Percentiles rank a stretch among this genome's conserved stretches.
These are phyloP conservation scores for Drosophila mimica DNA, from an alignment of 2,888 invertebrate species.

Conservation along the genomic window DNA sequence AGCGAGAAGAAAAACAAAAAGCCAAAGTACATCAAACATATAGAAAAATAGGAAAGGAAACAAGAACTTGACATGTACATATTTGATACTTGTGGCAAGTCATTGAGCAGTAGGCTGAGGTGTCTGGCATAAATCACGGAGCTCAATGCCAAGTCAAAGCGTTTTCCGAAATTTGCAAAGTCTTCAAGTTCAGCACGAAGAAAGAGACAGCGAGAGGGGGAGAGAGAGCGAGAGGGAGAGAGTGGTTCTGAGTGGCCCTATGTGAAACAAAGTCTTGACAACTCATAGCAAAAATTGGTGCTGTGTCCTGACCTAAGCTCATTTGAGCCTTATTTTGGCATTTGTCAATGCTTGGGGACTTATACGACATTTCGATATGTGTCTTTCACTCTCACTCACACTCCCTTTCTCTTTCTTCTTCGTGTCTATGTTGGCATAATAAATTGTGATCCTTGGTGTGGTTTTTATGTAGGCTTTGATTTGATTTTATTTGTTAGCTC, in stretches of 20 bases:
- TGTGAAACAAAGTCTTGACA: conserved; percentile 51
- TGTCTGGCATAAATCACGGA: conserved; percentile 69
- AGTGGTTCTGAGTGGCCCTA: conserved; percentile 25
- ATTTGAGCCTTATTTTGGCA: conserved; percentile 79
- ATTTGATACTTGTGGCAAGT: conserved; percentile 47
- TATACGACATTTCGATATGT: conserved; percentile 62
- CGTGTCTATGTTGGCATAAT: conserved; percentile 47
- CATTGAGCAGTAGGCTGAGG: conserved; percentile 45
- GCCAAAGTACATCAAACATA: conserved; percentile 1
- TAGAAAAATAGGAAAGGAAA: conserved; percentile 6
- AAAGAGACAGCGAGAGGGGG: neutral
- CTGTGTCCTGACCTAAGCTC: conserved; percentile 61
- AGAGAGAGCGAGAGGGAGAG: neutral
- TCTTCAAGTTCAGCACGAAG: conserved; percentile 26
- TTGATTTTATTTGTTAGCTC: conserved; percentile 69
- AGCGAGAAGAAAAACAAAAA: neutral
- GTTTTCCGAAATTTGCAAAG: conserved; percentile 35
- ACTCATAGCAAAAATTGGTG: conserved; percentile 31
- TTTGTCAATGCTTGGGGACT: conserved; percentile 77
- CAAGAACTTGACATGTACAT: conserved; percentile 47
- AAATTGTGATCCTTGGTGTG: conserved; percentile 72
- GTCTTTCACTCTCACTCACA: conserved; percentile 1
- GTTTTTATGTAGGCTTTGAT: conserved; percentile 65
- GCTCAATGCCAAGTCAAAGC: conserved; percentile 51
- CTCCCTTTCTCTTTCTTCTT: neutral